phyloP scores from a whole-genome alignment of 2,888 invertebrate species.

The Tenthredo amoena region DNA sequence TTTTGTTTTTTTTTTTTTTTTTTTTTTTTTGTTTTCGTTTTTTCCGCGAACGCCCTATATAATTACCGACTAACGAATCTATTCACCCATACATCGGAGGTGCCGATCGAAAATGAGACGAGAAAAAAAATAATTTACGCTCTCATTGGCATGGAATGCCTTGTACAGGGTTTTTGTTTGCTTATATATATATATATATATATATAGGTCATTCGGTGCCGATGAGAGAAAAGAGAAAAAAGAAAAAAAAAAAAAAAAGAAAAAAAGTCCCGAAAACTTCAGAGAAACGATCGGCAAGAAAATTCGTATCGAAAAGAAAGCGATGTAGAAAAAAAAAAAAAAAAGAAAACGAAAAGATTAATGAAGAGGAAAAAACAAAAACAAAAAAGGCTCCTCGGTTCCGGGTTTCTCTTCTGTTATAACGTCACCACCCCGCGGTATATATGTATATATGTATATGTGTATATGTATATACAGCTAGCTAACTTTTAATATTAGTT shows the following conservation, averaged over 20 bases:
- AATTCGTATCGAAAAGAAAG: not conserved
- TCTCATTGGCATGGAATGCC: slow-evolving; percentile 16
- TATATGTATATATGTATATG: not conserved
- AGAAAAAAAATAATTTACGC: not conserved
- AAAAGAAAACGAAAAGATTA: too few species aligned
- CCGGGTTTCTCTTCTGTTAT: not conserved
- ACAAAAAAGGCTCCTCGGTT: too few species aligned
- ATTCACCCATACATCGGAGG: not conserved
- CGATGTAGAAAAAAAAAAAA: not conserved
- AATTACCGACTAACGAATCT: not conserved
- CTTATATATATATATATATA: too few species aligned
- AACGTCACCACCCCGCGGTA: not conserved
- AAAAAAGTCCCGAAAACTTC: not conserved
- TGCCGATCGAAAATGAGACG: not conserved
- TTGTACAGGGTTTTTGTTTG: not conserved
- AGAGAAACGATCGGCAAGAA: not conserved
- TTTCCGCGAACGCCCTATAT: not conserved
- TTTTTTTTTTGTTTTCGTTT: not conserved
- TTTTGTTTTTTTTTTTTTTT: not conserved
- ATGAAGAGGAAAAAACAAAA: too few species aligned
- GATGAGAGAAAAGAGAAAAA: too few species aligned
- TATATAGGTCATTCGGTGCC: not conserved
- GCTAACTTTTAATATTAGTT: not conserved
- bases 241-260: too few species aligned
- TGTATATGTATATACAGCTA: not conserved